Conservation (phyloP, 1,140 invertebrate genomes). For the Sarcophaga bullata region DNA sequence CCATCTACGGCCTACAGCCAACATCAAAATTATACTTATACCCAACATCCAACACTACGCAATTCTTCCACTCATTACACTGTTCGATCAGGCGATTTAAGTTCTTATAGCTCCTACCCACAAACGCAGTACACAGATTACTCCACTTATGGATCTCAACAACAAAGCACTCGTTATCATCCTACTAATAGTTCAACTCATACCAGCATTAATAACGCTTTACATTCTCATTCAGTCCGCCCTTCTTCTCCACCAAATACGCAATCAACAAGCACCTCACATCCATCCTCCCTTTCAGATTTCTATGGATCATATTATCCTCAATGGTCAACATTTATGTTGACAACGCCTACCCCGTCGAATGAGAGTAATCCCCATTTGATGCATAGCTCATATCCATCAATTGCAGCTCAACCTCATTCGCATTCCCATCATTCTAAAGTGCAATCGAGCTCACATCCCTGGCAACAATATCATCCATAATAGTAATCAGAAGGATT, state of each 20-base stretch:
- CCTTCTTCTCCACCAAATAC: background rate
- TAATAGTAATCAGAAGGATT: slow-evolving; percentile 28
- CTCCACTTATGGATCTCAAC: slow-evolving; percentile 31
- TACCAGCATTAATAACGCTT: background rate
- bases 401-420: slow-evolving; percentile 22
- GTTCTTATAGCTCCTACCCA: background rate
- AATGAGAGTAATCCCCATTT: background rate
- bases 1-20: background rate
- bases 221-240: background rate
- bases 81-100: background rate
- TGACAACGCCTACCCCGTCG: background rate
- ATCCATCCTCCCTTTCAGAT: slow-evolving; percentile 15
- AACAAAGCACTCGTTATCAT: slow-evolving; percentile 27
- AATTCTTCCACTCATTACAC: slow-evolving; percentile 27
- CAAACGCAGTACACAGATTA: slow-evolving; percentile 27
- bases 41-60: slow-evolving; percentile 24
- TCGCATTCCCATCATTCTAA: slow-evolving; percentile 42
- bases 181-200: slow-evolving; percentile 1
- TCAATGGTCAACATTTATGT: slow-evolving; percentile 35
- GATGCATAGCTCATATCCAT: slow-evolving; percentile 38
- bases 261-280: background rate
- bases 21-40: slow-evolving; percentile 23
- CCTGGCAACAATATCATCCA: slow-evolving; percentile 42
- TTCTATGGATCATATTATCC: slow-evolving; percentile 29
- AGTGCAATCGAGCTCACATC: slow-evolving; percentile 35